A percentile compares a stretch with the other conserved stretches of the same genome.
phyloP scores from a whole-genome alignment of 2,888 invertebrate species.

The Tenthredo scrophulariae region DNA sequence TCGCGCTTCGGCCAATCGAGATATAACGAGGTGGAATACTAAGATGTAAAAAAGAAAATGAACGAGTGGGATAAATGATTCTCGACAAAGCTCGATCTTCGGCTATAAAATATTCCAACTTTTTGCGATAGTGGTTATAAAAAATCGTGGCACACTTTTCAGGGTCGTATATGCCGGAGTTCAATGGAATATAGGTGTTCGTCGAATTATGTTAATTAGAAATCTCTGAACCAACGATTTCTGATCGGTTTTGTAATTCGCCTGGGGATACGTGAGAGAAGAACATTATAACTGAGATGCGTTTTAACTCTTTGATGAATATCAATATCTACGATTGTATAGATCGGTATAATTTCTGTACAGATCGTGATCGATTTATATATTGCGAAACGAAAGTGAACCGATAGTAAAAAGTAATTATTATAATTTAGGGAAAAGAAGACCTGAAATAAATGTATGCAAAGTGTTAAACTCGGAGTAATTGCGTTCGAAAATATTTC shows the following conservation, averaged over 20 bases:
- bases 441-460: not conserved
- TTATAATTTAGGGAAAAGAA: not conserved
- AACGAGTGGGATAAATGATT: not conserved
- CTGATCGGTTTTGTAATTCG: constrained; percentile 1
- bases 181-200: constrained; percentile 11
- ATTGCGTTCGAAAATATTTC: not conserved
- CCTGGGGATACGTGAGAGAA: not conserved
- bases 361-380: not conserved
- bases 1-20: not conserved
- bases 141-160: constrained; percentile 7
- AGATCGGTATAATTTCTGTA: not conserved
- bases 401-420: not conserved
- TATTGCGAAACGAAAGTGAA: not conserved
- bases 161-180: not conserved
- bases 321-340: not conserved
- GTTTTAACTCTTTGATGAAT: not conserved
- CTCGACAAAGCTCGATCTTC: not conserved
- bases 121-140: not conserved
- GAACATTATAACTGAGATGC: not conserved
- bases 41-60: not conserved
- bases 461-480: not conserved
- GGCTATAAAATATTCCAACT: not conserved
- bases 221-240: not conserved
- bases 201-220: not conserved
- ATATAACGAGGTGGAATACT: not conserved